phyloP scores from a whole-genome alignment of 2,113 vertebrate species.

The Saguinus midas region DNA sequence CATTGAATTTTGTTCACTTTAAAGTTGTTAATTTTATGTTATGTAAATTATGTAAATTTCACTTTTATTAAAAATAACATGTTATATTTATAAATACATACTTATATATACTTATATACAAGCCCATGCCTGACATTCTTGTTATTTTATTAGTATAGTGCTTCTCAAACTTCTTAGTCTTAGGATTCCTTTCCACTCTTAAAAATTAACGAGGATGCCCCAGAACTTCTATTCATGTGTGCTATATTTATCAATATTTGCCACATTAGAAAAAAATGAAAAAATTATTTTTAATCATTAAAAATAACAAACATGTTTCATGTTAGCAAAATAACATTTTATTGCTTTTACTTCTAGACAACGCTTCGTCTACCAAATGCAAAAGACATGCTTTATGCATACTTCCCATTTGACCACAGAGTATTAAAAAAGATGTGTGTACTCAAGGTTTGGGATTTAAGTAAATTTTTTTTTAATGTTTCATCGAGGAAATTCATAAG shows the following conservation, averaged over 20 bases:
- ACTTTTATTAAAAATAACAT: not conserved
- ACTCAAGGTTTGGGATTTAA: not conserved
- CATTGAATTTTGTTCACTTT: not conserved
- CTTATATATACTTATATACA: not conserved
- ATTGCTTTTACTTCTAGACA: not conserved
- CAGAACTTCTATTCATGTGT: not conserved
- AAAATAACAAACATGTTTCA: not conserved
- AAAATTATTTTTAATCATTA: not conserved
- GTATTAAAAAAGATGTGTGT: not conserved
- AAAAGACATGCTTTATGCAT: not conserved
- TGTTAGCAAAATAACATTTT: conserved; percentile 14
- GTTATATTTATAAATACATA: not conserved
- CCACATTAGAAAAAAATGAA: not conserved
- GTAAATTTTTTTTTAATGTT: not conserved
- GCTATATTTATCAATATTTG: not conserved
- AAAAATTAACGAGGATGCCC: not conserved
- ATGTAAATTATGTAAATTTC: not conserved
- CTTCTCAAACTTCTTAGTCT: not conserved
- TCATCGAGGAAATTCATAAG: not conserved
- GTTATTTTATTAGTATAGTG: not conserved
- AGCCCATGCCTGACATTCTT: not conserved
- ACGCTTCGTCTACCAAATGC: not conserved
- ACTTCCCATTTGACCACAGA: not conserved
- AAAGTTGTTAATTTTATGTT: not conserved
- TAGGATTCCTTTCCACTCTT: not conserved